These are phyloP conservation scores for Cassiopea xamachana DNA, from an alignment of 30 jellyfish, hydroid and myxozoan genomes.

Conservation along the genomic window DNA sequence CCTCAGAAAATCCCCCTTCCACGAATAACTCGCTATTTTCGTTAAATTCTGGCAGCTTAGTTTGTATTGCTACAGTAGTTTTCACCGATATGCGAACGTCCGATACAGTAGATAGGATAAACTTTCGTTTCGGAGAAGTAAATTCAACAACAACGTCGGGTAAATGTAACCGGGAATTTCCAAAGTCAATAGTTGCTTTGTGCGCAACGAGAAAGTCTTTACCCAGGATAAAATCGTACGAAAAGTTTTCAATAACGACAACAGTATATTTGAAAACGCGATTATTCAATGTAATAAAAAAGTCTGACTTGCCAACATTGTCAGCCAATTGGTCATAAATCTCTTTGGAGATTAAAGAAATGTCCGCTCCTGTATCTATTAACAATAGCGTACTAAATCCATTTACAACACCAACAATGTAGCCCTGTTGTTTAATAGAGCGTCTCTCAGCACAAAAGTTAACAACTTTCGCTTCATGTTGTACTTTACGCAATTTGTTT, in stretches of 20 bases:
- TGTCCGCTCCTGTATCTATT: slow-evolving; percentile 27
- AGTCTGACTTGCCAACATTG: slow-evolving; percentile 13
- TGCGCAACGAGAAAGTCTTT: slow-evolving; percentile 19
- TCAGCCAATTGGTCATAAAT: slow-evolving; percentile 19
- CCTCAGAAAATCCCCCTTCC: slow-evolving; percentile 32
- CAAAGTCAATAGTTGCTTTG: not conserved
- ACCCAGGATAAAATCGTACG: slow-evolving; percentile 27
- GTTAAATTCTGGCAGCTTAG: not conserved
- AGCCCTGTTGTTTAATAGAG: slow-evolving; percentile 23
- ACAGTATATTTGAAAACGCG: slow-evolving; percentile 9
- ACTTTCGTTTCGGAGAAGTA: slow-evolving; percentile 3
- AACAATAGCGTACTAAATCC: not conserved
- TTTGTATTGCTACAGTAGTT: slow-evolving; percentile 21
- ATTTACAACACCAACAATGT: slow-evolving; percentile 15
- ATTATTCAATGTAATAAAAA: slow-evolving; percentile 10
- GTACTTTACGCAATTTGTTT: not conserved
- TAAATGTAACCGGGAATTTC: not conserved
- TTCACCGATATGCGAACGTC: slow-evolving; percentile 15
- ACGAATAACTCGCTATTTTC: slow-evolving; percentile 1
- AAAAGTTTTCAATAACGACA: not conserved
- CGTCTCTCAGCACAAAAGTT: not conserved
- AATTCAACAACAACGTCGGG: slow-evolving; percentile 4
- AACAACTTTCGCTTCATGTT: not conserved
- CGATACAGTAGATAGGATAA: not conserved
- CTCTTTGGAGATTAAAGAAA: slow-evolving; percentile 18